Percentiles rank a stretch among this genome's conserved stretches.
phyloP scores from a whole-genome alignment of 1,140 invertebrate species.

The Marisa cornuarietis region DNA sequence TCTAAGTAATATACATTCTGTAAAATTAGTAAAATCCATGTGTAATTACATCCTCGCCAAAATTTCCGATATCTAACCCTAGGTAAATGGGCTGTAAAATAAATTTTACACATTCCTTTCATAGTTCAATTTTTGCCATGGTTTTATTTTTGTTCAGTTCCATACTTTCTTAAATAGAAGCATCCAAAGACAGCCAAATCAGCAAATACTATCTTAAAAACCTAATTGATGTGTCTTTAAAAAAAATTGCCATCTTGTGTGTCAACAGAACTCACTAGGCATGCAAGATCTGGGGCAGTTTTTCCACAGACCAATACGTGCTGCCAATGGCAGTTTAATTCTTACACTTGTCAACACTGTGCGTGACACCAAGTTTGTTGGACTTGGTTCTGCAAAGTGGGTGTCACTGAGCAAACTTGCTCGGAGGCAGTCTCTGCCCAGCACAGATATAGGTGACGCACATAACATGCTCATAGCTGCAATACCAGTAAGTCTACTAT shows the following conservation, averaged over 20 bases:
- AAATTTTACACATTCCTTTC: background rate
- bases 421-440: slow-evolving; percentile 50
- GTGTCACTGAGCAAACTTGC: slow-evolving; percentile 81
- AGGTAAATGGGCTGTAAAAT: no score
- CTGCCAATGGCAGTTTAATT: slow-evolving; percentile 89
- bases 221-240: background rate
- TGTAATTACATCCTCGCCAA: no score
- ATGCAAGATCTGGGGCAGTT: slow-evolving; percentile 92
- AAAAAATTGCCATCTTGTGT: slow-evolving; percentile 19
- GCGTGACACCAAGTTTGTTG: slow-evolving; percentile 77
- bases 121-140: background rate
- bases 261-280: slow-evolving; percentile 78
- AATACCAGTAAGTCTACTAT: slow-evolving; percentile 45
- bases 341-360: slow-evolving; percentile 87
- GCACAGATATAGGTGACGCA: slow-evolving; percentile 68
- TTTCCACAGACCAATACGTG: slow-evolving; percentile 87
- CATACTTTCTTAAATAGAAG: no score
- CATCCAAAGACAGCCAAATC: no score
- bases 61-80: no score
- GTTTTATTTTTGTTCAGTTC: no score
- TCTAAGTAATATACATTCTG: no score
- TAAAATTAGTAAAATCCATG: no score
- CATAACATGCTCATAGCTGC: slow-evolving; percentile 69
- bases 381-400: slow-evolving; percentile 83
- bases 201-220: background rate